A percentile compares a stretch with the other conserved stretches of the same genome.
These are phyloP conservation scores for Paralvinella palmiformis DNA, from an alignment of 1,140 invertebrate genomes.

Conservation along the genomic window DNA sequence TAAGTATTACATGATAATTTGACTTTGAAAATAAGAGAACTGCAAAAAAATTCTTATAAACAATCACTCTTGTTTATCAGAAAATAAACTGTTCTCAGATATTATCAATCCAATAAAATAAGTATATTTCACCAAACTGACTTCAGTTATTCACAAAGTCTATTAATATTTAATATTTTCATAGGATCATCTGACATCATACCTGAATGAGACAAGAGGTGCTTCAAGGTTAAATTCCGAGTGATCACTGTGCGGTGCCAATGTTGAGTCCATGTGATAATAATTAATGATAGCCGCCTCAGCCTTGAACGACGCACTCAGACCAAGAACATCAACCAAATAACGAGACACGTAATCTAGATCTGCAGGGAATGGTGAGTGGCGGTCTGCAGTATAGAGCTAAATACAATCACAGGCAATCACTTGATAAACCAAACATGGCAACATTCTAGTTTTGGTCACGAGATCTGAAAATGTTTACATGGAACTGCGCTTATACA, in stretches of 20 bases:
- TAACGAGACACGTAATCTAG: conserved; percentile 59
- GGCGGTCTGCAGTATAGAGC: conserved; percentile 42
- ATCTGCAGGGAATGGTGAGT: conserved; percentile 63
- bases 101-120: conserved; percentile 8
- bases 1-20: too few species aligned
- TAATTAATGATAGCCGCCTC: conserved; percentile 93
- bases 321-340: conserved; percentile 58
- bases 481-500: too few species aligned
- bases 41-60: not conserved
- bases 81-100: not conserved
- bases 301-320: conserved; percentile 62
- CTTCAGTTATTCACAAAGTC: not conserved
- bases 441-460: too few species aligned
- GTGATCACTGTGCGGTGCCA: conserved; percentile 85
- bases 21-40: not conserved
- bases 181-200: not conserved
- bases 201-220: conserved; percentile 75
- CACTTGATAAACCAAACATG: too few species aligned
- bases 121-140: not conserved
- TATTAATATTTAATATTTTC: not conserved
- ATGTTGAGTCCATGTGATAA: conserved; percentile 82
- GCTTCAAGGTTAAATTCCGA: conserved; percentile 78
- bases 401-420: too few species aligned
- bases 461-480: too few species aligned
- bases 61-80: not conserved